Conservation (phyloP, 2,113 vertebrate genomes). For the Alethe diademata region DNA sequence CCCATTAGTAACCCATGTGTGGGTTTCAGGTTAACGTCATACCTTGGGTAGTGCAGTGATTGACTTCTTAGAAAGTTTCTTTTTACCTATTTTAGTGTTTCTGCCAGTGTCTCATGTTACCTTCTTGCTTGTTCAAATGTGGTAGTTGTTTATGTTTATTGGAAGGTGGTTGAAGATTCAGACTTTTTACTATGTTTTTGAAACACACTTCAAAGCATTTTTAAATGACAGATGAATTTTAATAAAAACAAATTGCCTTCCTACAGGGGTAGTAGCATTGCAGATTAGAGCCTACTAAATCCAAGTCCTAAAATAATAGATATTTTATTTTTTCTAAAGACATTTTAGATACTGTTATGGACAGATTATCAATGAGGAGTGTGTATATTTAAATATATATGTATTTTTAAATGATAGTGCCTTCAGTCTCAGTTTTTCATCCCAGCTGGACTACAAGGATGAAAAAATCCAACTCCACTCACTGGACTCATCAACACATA, state of each 20-base stretch:
- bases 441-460: not conserved
- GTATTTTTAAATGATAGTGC: not conserved
- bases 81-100: not conserved
- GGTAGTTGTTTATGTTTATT: not conserved
- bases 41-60: not conserved
- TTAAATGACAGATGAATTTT: not conserved
- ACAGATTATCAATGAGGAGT: not conserved
- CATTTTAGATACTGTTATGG: not conserved
- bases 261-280: not conserved
- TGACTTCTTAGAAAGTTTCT: not conserved
- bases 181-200: not conserved
- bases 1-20: not conserved
- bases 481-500: not conserved
- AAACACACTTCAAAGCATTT: conserved; percentile 32
- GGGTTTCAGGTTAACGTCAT: not conserved
- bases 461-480: not conserved
- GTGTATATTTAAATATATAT: not conserved
- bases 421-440: not conserved
- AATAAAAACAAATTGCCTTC: conserved; percentile 3
- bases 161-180: not conserved
- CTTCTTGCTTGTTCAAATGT: not conserved
- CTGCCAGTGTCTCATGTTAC: not conserved
- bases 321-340: not conserved
- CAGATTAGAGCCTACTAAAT: not conserved
- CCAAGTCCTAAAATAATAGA: not conserved